Percentiles rank a stretch among this genome's conserved stretches.
Evolutionary conservation across 2,113 vertebrate species (phyloP).

Genomic region (Xerus inauris): DNA sequence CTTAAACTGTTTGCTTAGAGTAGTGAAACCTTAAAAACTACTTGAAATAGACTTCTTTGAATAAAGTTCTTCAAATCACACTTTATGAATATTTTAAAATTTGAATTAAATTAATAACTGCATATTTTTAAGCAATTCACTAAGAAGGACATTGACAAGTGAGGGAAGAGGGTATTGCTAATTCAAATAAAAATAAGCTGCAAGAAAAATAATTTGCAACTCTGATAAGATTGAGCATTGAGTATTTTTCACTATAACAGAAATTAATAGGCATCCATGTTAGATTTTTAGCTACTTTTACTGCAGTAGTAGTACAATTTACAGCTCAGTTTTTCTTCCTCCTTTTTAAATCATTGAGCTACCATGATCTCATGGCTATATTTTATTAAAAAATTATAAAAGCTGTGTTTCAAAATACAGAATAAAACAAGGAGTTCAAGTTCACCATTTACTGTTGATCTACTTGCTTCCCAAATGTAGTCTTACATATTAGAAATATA

Average conservation of each 20-base stretch:
- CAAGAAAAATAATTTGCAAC: background rate
- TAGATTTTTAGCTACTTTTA: background rate
- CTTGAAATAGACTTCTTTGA: background rate
- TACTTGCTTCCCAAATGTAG: background rate
- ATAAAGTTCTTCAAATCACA: background rate
- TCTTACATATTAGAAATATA: background rate
- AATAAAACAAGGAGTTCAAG: background rate
- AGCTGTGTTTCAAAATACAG: background rate
- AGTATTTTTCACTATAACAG: background rate
- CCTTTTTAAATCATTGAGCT: background rate
- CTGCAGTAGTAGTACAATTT: background rate
- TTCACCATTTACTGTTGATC: background rate
- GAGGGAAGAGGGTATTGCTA: background rate
- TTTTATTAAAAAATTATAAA: background rate
- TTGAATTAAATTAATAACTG: background rate
- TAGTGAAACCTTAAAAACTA: background rate
- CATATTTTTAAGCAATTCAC: background rate
- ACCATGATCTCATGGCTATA: background rate
- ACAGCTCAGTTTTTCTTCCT: background rate
- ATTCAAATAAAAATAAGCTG: background rate
- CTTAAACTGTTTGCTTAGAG: background rate
- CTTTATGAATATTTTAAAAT: background rate
- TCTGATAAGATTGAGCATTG: background rate
- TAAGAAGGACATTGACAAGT: background rate
- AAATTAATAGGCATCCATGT: background rate